Conservation (phyloP, 2,888 invertebrate genomes). For the Drosophila ustulata region DNA sequence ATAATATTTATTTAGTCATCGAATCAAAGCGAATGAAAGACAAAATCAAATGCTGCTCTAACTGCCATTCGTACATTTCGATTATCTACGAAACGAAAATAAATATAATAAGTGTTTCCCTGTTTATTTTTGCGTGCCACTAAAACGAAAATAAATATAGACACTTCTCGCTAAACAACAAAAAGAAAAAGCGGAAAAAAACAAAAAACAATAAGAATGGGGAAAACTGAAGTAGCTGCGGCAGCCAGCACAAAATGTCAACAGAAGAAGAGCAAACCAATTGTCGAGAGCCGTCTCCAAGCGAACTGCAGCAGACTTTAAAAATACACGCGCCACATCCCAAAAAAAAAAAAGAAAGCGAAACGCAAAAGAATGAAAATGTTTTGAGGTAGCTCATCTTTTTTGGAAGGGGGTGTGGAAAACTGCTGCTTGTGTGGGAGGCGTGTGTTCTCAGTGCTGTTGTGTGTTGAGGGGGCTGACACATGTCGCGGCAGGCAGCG, state of each 20-base stretch:
- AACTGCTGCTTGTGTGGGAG: background rate
- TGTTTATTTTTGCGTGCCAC: constrained; percentile 74
- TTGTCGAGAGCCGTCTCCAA: constrained; percentile 45
- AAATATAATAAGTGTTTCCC: constrained; percentile 63
- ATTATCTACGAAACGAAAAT: constrained; percentile 48
- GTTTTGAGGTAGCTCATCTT: constrained; percentile 16
- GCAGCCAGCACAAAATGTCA: constrained; percentile 70
- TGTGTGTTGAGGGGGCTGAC: constrained; percentile 40
- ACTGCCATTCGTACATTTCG: constrained; percentile 22
- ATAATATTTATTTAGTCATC: constrained; percentile 26
- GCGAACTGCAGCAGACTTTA: constrained; percentile 38
- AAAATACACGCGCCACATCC: constrained; percentile 35
- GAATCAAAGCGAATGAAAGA: background rate
- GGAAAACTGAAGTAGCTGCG: constrained; percentile 52
- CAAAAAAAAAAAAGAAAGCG: background rate
- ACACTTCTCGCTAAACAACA: constrained; percentile 22
- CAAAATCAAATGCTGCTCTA: constrained; percentile 34
- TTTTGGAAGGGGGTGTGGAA: background rate
- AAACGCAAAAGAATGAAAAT: constrained; percentile 8
- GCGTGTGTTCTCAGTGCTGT: background rate
- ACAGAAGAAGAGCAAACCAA: constrained; percentile 48
- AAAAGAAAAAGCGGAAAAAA: constrained; percentile 2
- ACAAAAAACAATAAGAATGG: constrained; percentile 5
- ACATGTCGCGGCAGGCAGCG: constrained; percentile 58
- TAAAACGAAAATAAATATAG: constrained; percentile 73